Percentiles rank a stretch among this genome's conserved stretches.
Conservation (phyloP, 2,888 invertebrate species). For the Helobdella robusta region DNA sequence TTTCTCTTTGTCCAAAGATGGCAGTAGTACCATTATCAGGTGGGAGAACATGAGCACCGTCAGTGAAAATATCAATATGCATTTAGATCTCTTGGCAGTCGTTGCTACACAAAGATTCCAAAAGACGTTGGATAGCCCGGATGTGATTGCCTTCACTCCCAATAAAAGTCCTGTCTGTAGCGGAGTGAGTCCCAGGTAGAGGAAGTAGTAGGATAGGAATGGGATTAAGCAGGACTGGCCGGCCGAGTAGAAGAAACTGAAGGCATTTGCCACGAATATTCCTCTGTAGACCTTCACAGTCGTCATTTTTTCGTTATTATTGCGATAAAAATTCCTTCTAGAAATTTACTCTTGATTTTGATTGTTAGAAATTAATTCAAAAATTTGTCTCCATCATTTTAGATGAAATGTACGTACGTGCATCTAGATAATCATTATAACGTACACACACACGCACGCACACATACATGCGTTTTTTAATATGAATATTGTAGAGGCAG, state of each 20-base stretch:
- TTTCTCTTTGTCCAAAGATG: constrained; percentile 20
- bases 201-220: constrained; percentile 43
- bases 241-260: constrained; percentile 28
- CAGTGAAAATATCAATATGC: constrained; percentile 41
- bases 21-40: constrained; percentile 39
- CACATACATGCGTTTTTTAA: too few species aligned
- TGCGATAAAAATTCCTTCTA: too few species aligned
- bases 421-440: too few species aligned
- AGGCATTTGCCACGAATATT: constrained; percentile 26
- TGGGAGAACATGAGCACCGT: constrained; percentile 41
- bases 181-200: constrained; percentile 41
- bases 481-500: too few species aligned
- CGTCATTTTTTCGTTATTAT: constrained; percentile 13
- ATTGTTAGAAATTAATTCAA: too few species aligned
- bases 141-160: constrained; percentile 40
- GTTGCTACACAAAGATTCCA: constrained; percentile 42
- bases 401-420: too few species aligned
- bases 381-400: too few species aligned
- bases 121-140: constrained; percentile 41
- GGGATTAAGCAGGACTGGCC: constrained; percentile 43
- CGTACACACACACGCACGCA: too few species aligned
- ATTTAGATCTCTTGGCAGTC: constrained; percentile 39
- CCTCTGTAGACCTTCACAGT: constrained; percentile 17
- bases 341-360: too few species aligned
- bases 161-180: constrained; percentile 43